A percentile compares a stretch with the other conserved stretches of the same genome.
Conservation (phyloP, 2,888 invertebrate species). For the Hirtodrosophila duncani region DNA sequence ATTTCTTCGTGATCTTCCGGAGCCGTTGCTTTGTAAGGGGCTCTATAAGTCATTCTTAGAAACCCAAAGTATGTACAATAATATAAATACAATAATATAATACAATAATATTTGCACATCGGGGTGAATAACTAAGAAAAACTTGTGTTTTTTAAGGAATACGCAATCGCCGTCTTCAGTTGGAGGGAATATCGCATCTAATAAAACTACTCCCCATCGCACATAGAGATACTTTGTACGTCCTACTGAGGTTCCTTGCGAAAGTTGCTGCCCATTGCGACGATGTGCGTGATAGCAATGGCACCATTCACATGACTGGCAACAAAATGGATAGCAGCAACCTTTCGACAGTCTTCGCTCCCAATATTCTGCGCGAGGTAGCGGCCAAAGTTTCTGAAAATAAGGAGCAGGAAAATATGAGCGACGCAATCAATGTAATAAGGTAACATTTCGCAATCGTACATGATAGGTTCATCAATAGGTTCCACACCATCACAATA, state of each 20-base stretch:
- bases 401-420: conserved; percentile 81
- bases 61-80: conserved; percentile 87
- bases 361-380: conserved; percentile 88
- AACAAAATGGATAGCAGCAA: conserved; percentile 97
- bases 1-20: conserved; percentile 94
- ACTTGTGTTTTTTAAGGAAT: conserved; percentile 81
- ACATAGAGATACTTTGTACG: conserved; percentile 90
- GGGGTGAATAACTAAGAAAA: not conserved
- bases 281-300: conserved; percentile 60
- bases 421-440: conserved; percentile 93
- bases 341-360: conserved; percentile 95
- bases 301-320: conserved; percentile 79
- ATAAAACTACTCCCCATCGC: conserved; percentile 91
- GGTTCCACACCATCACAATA: too few species aligned
- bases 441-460: too few species aligned
- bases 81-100: not conserved
- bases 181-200: conserved; percentile 90
- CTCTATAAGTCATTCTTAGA: conserved; percentile 93
- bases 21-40: conserved; percentile 92
- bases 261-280: conserved; percentile 78
- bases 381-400: conserved; percentile 34
- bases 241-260: conserved; percentile 89
- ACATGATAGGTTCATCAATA: too few species aligned
- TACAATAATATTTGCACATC: not conserved
- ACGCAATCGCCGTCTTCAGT: conserved; percentile 88